phyloP scores from a whole-genome alignment of 2,888 invertebrate genomes.

The Terebella lapidaria region DNA sequence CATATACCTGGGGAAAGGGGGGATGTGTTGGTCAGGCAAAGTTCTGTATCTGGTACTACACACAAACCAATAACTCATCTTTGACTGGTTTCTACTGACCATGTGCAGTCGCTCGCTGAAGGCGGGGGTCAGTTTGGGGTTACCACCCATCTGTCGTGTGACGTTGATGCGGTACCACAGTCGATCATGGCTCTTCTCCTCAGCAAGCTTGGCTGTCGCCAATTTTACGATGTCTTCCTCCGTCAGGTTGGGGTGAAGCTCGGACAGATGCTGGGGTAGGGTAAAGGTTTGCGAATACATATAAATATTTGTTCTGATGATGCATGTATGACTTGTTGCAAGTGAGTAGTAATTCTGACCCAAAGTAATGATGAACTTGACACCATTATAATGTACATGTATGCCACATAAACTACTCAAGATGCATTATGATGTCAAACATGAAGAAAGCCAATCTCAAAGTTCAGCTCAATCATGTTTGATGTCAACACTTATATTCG shows the following conservation, averaged over 20 bases:
- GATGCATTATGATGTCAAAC: no score
- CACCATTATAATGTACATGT: no score
- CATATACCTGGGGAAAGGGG: slow-evolving; percentile 13
- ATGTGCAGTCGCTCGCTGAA: slow-evolving; percentile 56
- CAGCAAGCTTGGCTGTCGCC: slow-evolving; percentile 58
- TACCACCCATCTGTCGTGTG: slow-evolving; percentile 56
- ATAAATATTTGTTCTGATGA: neutral
- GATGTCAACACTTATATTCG: no score
- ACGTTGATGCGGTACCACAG: slow-evolving; percentile 63
- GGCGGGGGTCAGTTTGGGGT: slow-evolving; percentile 52
- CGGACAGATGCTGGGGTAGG: slow-evolving; percentile 53
- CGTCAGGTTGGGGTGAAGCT: slow-evolving; percentile 55
- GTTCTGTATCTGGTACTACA: no score
- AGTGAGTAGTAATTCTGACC: neutral
- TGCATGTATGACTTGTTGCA: neutral
- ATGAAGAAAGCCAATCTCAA: no score
- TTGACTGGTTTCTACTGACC: no score
- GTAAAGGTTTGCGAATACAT: neutral
- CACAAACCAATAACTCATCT: no score
- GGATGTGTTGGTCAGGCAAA: no score
- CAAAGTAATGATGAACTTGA: no score
- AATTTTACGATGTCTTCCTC: slow-evolving; percentile 59
- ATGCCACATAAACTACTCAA: no score
- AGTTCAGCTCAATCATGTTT: no score
- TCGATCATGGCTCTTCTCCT: slow-evolving; percentile 57